A percentile compares a stretch with the other conserved stretches of the same genome.
These are phyloP conservation scores for Micrasema longulum DNA, from an alignment of 1,140 invertebrate genomes.

Conservation along the genomic window DNA sequence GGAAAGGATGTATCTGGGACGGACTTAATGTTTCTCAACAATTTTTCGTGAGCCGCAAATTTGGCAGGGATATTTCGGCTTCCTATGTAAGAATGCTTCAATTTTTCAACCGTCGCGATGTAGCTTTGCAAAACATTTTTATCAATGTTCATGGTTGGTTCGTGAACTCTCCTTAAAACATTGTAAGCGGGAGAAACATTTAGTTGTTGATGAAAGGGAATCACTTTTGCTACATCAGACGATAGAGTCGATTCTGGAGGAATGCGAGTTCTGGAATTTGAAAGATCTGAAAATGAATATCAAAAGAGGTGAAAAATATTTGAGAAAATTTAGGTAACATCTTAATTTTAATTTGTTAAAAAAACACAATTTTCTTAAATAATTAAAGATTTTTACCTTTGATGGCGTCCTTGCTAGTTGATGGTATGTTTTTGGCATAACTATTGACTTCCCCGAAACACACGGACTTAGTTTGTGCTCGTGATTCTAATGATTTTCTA, in stretches of 20 bases:
- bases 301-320: background rate
- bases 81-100: conserved; percentile 31
- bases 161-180: conserved; percentile 34
- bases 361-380: background rate
- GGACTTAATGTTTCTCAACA: conserved; percentile 7
- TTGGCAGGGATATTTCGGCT: conserved; percentile 43
- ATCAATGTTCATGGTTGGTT: conserved; percentile 47
- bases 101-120: conserved; percentile 34
- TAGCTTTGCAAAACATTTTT: conserved; percentile 49
- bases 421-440: background rate
- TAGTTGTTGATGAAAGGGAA: conserved; percentile 10
- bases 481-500: background rate
- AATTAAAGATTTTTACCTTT: conserved; percentile 12
- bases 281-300: conserved; percentile 34
- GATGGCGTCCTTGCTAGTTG: background rate
- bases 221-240: conserved; percentile 2
- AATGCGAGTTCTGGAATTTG: conserved; percentile 32
- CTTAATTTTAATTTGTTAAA: background rate
- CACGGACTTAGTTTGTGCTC: background rate
- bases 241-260: background rate
- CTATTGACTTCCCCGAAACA: background rate
- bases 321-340: background rate
- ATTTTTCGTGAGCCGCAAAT: conserved; percentile 5
- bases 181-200: conserved; percentile 29
- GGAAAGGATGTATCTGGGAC: background rate